These are phyloP conservation scores for Micronisus gabar DNA, from an alignment of 2,113 vertebrate species.

Conservation along the genomic window DNA sequence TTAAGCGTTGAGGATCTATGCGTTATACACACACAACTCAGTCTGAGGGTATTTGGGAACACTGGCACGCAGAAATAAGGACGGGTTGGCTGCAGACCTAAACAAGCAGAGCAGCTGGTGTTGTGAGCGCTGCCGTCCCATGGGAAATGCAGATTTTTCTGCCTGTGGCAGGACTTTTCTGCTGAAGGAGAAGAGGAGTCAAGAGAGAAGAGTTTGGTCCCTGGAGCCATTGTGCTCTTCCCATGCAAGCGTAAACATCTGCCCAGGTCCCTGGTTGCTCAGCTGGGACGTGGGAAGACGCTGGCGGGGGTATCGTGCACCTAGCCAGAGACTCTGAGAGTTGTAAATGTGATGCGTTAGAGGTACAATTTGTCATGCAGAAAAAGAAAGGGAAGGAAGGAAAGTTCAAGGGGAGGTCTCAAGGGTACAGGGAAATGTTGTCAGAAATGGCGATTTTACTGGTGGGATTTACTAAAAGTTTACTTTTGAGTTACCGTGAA, in stretches of 20 bases:
- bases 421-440: neutral
- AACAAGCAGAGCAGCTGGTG: constrained; percentile 12
- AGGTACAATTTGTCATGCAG: neutral
- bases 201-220: neutral
- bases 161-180: neutral
- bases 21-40: neutral
- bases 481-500: neutral
- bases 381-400: neutral
- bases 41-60: neutral
- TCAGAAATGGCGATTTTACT: neutral
- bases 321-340: neutral
- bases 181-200: neutral
- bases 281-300: neutral
- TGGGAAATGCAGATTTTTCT: neutral
- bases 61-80: neutral
- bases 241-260: neutral
- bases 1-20: neutral
- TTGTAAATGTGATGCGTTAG: neutral
- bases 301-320: neutral
- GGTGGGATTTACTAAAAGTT: neutral
- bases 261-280: neutral
- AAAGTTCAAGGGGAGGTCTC: neutral
- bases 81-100: neutral
- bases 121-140: neutral
- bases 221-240: neutral